phyloP scores from a whole-genome alignment of 2,888 invertebrate genomes.

The Carterocephalus palaemon region DNA sequence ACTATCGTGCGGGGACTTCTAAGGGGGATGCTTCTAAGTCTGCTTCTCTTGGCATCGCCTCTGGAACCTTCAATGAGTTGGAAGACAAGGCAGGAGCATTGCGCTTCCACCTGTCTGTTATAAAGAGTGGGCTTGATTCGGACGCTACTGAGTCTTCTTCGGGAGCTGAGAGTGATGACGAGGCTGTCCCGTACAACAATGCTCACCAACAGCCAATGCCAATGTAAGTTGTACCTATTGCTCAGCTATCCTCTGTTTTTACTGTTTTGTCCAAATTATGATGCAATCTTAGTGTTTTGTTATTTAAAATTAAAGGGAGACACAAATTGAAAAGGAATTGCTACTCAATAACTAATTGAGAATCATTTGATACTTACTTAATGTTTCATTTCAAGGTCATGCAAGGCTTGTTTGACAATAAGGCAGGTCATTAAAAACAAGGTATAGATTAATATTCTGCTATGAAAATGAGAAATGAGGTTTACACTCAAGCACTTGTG shows the following conservation, averaged over 20 bases:
- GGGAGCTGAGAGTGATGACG: constrained; percentile 96
- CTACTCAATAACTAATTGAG: no score
- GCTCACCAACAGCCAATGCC: constrained; percentile 85
- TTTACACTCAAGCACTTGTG: no score
- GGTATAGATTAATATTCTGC: no score
- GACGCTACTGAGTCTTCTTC: constrained; percentile 97
- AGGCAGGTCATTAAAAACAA: no score
- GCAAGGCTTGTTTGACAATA: no score
- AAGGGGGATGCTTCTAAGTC: constrained; percentile 88
- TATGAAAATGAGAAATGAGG: no score
- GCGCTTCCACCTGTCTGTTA: constrained; percentile 84
- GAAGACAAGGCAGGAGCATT: constrained; percentile 86
- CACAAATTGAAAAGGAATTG: no score
- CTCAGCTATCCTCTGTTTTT: background rate
- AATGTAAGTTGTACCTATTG: constrained; percentile 85
- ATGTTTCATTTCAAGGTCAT: no score
- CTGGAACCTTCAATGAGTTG: constrained; percentile 83
- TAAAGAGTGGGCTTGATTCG: constrained; percentile 90
- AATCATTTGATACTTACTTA: no score
- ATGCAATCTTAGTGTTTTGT: background rate
- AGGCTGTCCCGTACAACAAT: constrained; percentile 88
- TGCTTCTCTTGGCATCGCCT: constrained; percentile 77
- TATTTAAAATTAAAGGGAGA: background rate
- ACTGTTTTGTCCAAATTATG: constrained; percentile 1
- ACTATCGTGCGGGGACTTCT: constrained; percentile 78